Percentiles rank a stretch among this genome's conserved stretches.
These are phyloP conservation scores for Zoanthus solanderi DNA, from an alignment of 92 coral and sea anemone genomes.

Conservation along the genomic window DNA sequence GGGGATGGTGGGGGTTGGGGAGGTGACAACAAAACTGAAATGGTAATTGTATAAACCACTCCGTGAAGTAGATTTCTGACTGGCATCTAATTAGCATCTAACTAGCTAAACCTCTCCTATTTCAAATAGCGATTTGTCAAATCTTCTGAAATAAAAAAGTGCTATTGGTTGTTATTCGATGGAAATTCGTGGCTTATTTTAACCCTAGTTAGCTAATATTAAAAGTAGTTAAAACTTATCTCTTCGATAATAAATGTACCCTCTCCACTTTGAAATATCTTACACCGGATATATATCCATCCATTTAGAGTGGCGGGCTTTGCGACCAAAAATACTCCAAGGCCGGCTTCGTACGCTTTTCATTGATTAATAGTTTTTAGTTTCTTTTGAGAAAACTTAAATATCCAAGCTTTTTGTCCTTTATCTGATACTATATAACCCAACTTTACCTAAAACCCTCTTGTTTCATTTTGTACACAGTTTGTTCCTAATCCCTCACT, in stretches of 20 bases:
- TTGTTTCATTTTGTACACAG: slow-evolving; percentile 16
- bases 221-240: slow-evolving; percentile 47
- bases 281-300: slow-evolving; percentile 73
- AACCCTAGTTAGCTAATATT: slow-evolving; percentile 9
- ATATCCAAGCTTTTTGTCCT: slow-evolving; percentile 59
- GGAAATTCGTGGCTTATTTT: slow-evolving; percentile 12
- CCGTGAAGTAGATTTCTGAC: not conserved
- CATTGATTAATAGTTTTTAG: slow-evolving; percentile 39
- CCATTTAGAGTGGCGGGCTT: slow-evolving; percentile 88
- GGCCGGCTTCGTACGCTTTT: slow-evolving; percentile 45
- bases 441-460: slow-evolving; percentile 27
- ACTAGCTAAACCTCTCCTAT: slow-evolving; percentile 18
- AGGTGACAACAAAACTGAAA: too few species aligned
- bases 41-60: not conserved
- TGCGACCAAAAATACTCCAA: slow-evolving; percentile 53
- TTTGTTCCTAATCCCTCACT: slow-evolving; percentile 43
- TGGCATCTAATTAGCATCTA: slow-evolving; percentile 1
- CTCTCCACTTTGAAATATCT: slow-evolving; percentile 86
- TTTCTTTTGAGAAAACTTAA: slow-evolving; percentile 95
- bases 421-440: slow-evolving; percentile 33
- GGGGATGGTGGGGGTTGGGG: not conserved
- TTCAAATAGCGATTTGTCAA: not conserved
- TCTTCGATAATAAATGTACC: slow-evolving; percentile 39
- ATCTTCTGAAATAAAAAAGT: slow-evolving; percentile 3
- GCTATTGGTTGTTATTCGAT: not conserved